These are phyloP conservation scores for Leucopternis melanops DNA, from an alignment of 2,113 vertebrate genomes.

Conservation along the genomic window DNA sequence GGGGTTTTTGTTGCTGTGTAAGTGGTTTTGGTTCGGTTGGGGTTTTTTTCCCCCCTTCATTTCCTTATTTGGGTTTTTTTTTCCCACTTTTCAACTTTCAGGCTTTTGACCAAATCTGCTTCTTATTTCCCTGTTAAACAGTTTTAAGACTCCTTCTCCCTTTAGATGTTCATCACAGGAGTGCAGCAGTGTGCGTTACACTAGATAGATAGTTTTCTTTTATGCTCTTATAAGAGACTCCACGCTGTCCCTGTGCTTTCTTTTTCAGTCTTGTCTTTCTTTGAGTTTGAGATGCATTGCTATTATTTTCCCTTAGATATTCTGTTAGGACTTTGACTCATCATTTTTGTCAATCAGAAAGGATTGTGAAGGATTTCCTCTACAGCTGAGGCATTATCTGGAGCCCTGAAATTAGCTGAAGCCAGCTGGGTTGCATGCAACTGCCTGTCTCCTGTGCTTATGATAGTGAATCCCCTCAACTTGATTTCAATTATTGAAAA, in stretches of 20 bases:
- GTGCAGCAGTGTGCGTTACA: not conserved
- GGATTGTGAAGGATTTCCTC: slow-evolving; percentile 20
- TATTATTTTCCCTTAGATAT: not conserved
- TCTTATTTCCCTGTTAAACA: not conserved
- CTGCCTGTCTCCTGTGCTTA: not conserved
- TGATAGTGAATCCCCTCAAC: not conserved
- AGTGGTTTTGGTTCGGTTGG: not conserved
- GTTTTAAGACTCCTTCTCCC: not conserved
- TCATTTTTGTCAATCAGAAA: not conserved
- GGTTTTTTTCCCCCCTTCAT: accelerated
- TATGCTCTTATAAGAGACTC: not conserved
- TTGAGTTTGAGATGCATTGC: not conserved
- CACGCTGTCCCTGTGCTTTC: accelerated
- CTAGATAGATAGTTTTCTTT: not conserved
- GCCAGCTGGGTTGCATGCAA: not conserved
- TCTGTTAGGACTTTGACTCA: not conserved
- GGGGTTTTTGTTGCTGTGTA: accelerated
- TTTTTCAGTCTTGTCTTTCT: not conserved
- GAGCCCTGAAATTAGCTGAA: not conserved
- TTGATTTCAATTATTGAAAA: not conserved
- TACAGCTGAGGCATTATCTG: not conserved
- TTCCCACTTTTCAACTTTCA: not conserved
- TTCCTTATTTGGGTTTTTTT: not conserved
- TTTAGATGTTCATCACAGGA: not conserved
- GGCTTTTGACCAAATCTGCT: not conserved